Evolutionary conservation across 2,797 vertebrate species (phyloP).

Genomic region (Poecilia gillii): DNA sequence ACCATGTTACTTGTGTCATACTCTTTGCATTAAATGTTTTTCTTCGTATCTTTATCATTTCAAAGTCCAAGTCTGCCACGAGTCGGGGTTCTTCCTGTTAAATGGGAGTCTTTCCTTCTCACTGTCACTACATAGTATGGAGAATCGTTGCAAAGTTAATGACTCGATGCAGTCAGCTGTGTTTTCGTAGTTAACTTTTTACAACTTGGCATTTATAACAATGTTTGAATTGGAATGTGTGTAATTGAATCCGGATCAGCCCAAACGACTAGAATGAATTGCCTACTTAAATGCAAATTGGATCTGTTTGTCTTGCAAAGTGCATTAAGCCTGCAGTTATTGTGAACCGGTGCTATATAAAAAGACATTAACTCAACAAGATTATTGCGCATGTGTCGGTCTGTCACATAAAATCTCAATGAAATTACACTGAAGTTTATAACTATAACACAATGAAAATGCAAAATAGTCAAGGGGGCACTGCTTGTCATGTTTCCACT

Average conservation of each 20-base stretch:
- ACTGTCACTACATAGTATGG: not conserved
- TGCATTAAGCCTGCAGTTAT: not conserved
- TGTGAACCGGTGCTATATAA: not conserved
- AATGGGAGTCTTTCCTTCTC: not conserved
- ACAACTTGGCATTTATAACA: not conserved
- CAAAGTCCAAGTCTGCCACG: not conserved
- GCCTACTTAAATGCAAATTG: not conserved
- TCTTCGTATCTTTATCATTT: not conserved
- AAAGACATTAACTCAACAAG: not conserved
- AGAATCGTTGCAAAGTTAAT: not conserved
- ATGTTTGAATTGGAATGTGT: not conserved
- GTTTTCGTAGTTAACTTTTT: not conserved
- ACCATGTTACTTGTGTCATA: not conserved
- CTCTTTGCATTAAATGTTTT: not conserved
- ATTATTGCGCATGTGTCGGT: not conserved
- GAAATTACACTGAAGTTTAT: not conserved
- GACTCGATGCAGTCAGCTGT: not conserved
- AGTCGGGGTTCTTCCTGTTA: not conserved
- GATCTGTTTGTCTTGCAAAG: not conserved
- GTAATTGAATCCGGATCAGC: not conserved
- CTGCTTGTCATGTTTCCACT: slow-evolving; percentile 2
- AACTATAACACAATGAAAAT: not conserved
- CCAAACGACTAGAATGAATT: not conserved
- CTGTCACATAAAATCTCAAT: not conserved
- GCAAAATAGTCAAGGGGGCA: not conserved